Base-by-base conservation (phyloP, 2,113 vertebrate genomes). In the Tachycineta bicolor region DNA sequence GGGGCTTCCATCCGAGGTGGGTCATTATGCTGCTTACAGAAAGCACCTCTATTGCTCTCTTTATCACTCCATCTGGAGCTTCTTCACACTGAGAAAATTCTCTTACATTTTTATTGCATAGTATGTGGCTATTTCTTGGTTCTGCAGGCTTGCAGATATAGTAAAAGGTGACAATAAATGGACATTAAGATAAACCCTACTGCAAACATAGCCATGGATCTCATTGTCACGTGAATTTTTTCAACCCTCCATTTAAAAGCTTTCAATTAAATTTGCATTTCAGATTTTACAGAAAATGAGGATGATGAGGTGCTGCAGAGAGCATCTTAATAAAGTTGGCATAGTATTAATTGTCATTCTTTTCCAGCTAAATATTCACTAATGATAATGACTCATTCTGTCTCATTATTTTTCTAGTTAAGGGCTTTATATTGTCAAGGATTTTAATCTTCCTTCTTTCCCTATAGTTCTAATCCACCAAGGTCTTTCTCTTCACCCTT, bases 321-420 rank as follows among this genome's bases (percentile, higher is more conserved):
- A 91, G 28, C 53, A 71, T 49, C 41, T 94, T 89, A 92, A 86
- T 73, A 65, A 91, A 90, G 62, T 79, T 94, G 47, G 24, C 41
- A 53, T 49, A 37, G 26, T 53, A 73, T 69, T 82, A 91, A 90
- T 74, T 96, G 50, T 65, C 46, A 90, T 88, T 92, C 56, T 67
- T 58, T 62, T 77, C 46, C 29, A 94, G 64, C 60, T 93, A 94
- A 91, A 68, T 63, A 81, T 83, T 92, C 93, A 62, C 16, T 91
- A 73, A 91, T 19, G 46, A 78, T 89, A 82, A 89, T 87, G 46
- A 86, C 62, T 96, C 50, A 87, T 90, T 85, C 90, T 94, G 22
- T 49, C 60, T 91, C 71, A 83, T 90, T 75, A 83, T 95, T 93
- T 93, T 84, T 70, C 70, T 64, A 65, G 50, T 94, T 91, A 91